Conservation (phyloP, 2,797 vertebrate genomes). For the Lacerta bilineata region DNA sequence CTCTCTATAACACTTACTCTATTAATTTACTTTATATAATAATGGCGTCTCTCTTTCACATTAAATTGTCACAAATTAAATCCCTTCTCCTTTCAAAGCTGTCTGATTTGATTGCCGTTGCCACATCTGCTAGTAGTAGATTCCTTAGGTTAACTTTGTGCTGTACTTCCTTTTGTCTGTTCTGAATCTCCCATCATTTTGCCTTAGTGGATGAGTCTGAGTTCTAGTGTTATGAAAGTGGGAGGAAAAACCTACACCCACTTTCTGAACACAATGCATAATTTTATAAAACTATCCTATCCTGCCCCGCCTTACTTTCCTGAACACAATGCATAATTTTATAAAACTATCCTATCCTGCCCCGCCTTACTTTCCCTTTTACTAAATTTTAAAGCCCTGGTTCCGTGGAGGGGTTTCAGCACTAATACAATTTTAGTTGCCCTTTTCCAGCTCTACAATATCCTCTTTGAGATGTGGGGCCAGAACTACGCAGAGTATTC, state of each 20-base stretch:
- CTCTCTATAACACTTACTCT: rapidly evolving
- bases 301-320: neutral
- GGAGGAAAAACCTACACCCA: neutral
- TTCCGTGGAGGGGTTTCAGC: neutral
- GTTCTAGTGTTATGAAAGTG: neutral
- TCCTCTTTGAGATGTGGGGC: neutral
- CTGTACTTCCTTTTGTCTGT: neutral
- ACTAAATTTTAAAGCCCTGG: neutral
- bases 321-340: neutral
- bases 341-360: neutral
- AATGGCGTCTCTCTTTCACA: neutral
- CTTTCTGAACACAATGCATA: neutral
- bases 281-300: neutral
- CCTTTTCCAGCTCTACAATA: neutral
- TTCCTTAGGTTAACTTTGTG: neutral
- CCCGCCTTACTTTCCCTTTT: neutral
- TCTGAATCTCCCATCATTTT: neutral
- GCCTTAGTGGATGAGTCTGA: neutral
- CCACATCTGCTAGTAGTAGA: neutral
- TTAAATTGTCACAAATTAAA: neutral
- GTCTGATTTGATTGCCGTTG: neutral
- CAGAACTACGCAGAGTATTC: neutral
- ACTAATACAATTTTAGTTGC: neutral
- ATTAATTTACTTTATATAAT: conserved; percentile 12
- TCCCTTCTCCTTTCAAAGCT: neutral